Conservation (phyloP, 2,888 invertebrate species). For the Carterocephalus palaemon region DNA sequence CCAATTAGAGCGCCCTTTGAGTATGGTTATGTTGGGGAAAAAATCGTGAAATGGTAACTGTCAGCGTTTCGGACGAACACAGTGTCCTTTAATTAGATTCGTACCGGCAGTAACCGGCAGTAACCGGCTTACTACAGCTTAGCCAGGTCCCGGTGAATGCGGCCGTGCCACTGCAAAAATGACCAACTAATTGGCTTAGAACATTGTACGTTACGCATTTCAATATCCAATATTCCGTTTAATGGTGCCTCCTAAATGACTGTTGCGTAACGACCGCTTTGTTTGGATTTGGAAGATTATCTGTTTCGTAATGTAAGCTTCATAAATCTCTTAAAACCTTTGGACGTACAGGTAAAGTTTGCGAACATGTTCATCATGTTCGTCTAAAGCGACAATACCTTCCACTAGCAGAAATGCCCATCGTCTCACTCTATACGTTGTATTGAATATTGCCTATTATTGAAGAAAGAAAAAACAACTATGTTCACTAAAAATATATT, state of each 20-base stretch:
- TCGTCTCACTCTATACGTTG: no score
- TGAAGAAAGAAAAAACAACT: no score
- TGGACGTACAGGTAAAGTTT: background rate
- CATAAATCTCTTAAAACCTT: conserved; percentile 1
- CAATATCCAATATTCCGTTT: conserved; percentile 68
- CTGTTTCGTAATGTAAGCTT: conserved; percentile 12
- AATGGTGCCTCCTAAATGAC: conserved; percentile 58
- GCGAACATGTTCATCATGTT: no score
- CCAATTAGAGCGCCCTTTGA: conserved; percentile 58
- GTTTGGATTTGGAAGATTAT: conserved; percentile 13
- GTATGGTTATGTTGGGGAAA: conserved; percentile 48
- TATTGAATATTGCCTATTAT: no score
- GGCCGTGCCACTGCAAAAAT: conserved; percentile 70
- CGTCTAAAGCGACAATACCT: no score
- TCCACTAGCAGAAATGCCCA: no score
- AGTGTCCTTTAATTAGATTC: conserved; percentile 76
- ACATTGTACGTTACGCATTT: conserved; percentile 65
- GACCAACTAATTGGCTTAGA: conserved; percentile 77
- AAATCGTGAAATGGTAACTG: conserved; percentile 66
- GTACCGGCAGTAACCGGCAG: conserved; percentile 66
- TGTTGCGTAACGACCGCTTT: conserved; percentile 13
- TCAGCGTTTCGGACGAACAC: conserved; percentile 71
- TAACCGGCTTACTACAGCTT: conserved; percentile 76
- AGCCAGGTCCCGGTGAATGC: conserved; percentile 58
- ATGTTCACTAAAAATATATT: no score